Conservation (phyloP, 2,888 invertebrate species). For the Mesoligia furuncula region DNA sequence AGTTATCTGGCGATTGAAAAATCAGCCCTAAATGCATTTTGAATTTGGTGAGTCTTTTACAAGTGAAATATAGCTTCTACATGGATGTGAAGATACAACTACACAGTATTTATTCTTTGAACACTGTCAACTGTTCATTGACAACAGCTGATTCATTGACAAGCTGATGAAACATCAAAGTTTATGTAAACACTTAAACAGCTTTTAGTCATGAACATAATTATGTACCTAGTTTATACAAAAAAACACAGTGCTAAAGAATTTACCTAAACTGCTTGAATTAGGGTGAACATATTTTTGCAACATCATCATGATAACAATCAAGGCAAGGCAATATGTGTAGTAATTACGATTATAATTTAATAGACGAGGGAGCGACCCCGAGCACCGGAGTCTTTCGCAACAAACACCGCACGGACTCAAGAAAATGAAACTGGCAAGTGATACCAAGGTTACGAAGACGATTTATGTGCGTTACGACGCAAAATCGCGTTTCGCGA, state of each 20-base stretch:
- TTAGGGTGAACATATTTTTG: conserved; percentile 43
- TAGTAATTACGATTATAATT: conserved; percentile 52
- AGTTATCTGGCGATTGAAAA: too few relatives aligned
- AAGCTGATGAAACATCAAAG: conserved; percentile 20
- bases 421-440: conserved; percentile 50
- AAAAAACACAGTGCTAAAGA: conserved; percentile 11
- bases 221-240: not conserved
- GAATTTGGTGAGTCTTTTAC: not conserved
- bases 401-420: conserved; percentile 46
- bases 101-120: not conserved
- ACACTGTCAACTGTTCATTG: not conserved
- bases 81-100: not conserved
- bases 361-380: conserved; percentile 43
- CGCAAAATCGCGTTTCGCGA: conserved; percentile 67
- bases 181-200: not conserved
- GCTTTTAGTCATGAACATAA: conserved; percentile 12
- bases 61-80: not conserved
- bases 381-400: conserved; percentile 40
- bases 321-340: conserved; percentile 44
- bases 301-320: conserved; percentile 55
- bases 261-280: conserved; percentile 18
- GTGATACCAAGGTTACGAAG: conserved; percentile 65
- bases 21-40: too few relatives aligned
- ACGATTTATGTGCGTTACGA: conserved; percentile 61
- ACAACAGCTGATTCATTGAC: conserved; percentile 13